These are phyloP conservation scores for Neopelma chrysocephalum DNA, from an alignment of 2,797 vertebrate species.

Conservation along the genomic window DNA sequence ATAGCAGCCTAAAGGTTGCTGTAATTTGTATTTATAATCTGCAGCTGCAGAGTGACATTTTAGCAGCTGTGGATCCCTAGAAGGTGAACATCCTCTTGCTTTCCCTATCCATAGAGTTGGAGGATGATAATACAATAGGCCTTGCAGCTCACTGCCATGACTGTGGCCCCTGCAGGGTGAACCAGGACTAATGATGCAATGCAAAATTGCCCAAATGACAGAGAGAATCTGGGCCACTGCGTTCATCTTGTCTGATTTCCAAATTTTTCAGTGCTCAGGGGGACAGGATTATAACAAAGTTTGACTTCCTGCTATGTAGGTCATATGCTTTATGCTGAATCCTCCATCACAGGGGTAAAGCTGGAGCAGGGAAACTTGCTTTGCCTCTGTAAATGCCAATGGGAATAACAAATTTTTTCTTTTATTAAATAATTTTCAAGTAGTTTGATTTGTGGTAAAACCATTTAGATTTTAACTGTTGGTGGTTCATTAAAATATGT, in stretches of 20 bases:
- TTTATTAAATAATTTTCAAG: not conserved
- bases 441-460: not conserved
- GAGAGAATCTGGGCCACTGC: slow-evolving; percentile 16
- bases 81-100: not conserved
- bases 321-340: not conserved
- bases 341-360: not conserved
- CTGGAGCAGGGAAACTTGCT: not conserved
- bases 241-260: slow-evolving; percentile 26
- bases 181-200: not conserved
- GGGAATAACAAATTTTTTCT: not conserved
- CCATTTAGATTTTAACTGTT: not conserved
- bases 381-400: not conserved
- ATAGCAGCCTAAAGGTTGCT: not conserved
- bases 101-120: not conserved
- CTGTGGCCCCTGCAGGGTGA: not conserved
- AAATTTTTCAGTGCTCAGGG: slow-evolving; percentile 47
- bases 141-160: not conserved
- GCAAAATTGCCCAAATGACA: slow-evolving; percentile 13
- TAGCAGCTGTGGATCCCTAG: not conserved
- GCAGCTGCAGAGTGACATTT: not conserved
- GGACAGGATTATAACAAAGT: slow-evolving; percentile 13
- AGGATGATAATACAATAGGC: not conserved
- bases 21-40: not conserved
- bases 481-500: not conserved
- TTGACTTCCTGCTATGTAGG: slow-evolving; percentile 36